Evolutionary conservation across 2,797 vertebrate genomes (phyloP).

Genomic region (Lemur catta): DNA sequence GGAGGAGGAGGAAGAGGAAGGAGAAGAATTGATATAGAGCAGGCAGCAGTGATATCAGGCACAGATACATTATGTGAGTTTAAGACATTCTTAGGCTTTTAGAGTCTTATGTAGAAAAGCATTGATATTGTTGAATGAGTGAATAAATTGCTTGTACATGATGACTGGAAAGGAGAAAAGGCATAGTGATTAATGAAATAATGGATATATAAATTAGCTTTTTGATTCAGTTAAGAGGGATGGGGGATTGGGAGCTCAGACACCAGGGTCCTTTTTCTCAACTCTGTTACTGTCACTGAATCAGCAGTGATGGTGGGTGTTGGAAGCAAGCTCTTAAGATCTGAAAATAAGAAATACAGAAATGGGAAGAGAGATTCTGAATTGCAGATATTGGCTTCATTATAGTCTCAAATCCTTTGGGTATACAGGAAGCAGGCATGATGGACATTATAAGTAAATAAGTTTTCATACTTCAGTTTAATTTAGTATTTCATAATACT

Average conservation of each 20-base stretch:
- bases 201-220: not conserved
- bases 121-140: not conserved
- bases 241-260: not conserved
- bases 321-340: not conserved
- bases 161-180: slow-evolving; percentile 20
- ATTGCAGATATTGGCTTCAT: not conserved
- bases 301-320: not conserved
- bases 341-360: not conserved
- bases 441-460: not conserved
- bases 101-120: not conserved
- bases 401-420: not conserved
- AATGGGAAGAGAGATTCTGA: not conserved
- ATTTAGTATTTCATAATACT: not conserved
- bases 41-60: not conserved
- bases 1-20: not conserved
- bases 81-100: not conserved
- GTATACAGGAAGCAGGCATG: not conserved
- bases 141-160: not conserved
- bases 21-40: not conserved
- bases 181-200: not conserved
- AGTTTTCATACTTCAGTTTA: not conserved
- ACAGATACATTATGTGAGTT: not conserved
- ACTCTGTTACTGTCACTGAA: not conserved
- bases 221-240: not conserved
- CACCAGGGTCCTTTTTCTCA: not conserved